Evolutionary conservation across 1,140 invertebrate genomes (phyloP), one percentile per base, ranked within the genome.

Genomic region (Lucilia cuprina): DNA sequence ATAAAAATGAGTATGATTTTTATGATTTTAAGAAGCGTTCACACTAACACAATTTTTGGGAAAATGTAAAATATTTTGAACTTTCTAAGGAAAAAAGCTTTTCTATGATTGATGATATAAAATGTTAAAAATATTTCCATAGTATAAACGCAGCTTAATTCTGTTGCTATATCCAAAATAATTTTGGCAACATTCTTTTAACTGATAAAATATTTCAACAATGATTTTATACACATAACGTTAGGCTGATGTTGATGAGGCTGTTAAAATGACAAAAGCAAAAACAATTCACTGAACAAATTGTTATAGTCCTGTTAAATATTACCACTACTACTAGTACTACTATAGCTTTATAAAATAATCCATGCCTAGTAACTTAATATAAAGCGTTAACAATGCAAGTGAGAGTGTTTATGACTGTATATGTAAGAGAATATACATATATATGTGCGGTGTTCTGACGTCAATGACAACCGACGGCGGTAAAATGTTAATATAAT

Each of bases 161-260:
- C 25, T 30, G 41, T 41, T 10, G 2, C 5, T 5, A 41, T 41
- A 41, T 0, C 41, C 41, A 55, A 55, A 10, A 55, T 14, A 17
- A 17, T 55, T 55, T 55, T n/a, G 17, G 3, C 7, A 14, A 5
- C 12, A 55, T 55, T 55, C 50, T 55, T 55, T 17, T 13, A 17
- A 78, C n/a, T n/a, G 75, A 10, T 7, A 25, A 80, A 80, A 80
- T 30, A 55, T 55, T 55, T 55, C 13, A 55, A 80, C 77, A 80
- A 80, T 80, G 41, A 80, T 19, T 78, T 80, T 50, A 50, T 50
- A 80, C 19, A 80, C 77, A 49, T 80, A 49, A 80, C 77, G 77
- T 9, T 80, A 47, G 8, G 47, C n/a, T 80, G 77, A 25, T 49
- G 35, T 47, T 41, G n/a, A 78, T n/a, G 35, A 77, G 17, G 77